phyloP scores from a whole-genome alignment of 1,140 invertebrate species.

The Acromyrmex echinatior region DNA sequence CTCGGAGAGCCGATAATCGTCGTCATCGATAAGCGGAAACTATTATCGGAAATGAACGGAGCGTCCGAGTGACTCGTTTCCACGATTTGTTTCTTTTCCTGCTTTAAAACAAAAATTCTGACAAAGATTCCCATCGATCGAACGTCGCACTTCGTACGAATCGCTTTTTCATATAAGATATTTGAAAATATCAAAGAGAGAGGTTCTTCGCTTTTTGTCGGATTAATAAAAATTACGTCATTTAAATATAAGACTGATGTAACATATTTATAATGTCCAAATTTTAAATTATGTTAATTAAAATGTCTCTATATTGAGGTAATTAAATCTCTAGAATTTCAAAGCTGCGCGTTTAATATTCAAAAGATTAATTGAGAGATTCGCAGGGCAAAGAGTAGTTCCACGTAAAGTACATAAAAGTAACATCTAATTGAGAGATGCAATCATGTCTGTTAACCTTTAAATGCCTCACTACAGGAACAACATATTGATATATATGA shows the following conservation, averaged over 20 bases:
- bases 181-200: background rate
- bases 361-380: background rate
- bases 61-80: slow-evolving; percentile 54
- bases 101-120: slow-evolving; percentile 38
- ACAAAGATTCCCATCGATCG: slow-evolving; percentile 4
- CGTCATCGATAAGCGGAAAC: slow-evolving; percentile 72
- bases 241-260: background rate
- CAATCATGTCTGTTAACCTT: background rate
- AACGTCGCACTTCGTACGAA: background rate
- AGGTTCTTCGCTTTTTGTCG: background rate
- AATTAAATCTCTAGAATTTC: background rate
- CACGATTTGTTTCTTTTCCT: slow-evolving; percentile 35
- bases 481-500: no score
- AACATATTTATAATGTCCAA: background rate
- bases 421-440: background rate
- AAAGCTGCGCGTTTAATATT: background rate
- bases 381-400: background rate
- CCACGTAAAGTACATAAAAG: background rate
- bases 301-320: background rate
- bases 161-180: background rate
- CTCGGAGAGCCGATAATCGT: slow-evolving; percentile 57
- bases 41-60: slow-evolving; percentile 80
- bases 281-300: slow-evolving; percentile 11
- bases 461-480: no score
- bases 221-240: background rate